Base-by-base conservation (phyloP, 2,888 invertebrate species). In the Oscheius myriophilus region DNA sequence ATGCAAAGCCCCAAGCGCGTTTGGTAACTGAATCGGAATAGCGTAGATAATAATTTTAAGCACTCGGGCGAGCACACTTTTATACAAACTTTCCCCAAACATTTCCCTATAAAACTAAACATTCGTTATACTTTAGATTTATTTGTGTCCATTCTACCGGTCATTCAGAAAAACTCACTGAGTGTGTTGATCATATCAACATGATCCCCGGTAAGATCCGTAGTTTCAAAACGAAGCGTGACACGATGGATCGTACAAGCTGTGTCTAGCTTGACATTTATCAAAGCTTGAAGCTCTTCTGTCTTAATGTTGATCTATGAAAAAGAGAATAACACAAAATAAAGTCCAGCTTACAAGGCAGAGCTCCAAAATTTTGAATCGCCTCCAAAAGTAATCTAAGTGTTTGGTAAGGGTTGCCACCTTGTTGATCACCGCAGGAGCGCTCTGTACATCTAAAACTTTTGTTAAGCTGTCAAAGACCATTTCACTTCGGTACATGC, bases 311-410 rank as follows among this genome's bases (percentile, higher is more conserved):
- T 41, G 1, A 12, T n/a, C 57, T 57, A 57, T 9, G 41, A 16
- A 3, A 16, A 14, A n/a, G 1, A 2, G 39, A 16, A 21, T 12
- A 55, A 25, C 3, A 26, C 14, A 33, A 3, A 14, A 14, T 12
- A 11, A 33, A 55, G 4, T n/a, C 11, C 7, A 16, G 7, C 57
- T 55, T 26, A 55, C 57, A 57, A 57, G 4, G 14, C n/a, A 21
- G n/a, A 57, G 42, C 14, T 57, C 41, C 23, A 41, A 39, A 14
- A 57, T 33, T 18, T 57, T 57, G 23, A n/a, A 39, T 21, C 41
- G 39, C 9, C 18, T 39, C 41, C 39, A 57, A 18, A 57, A 57
- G 42, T 21, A 57, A 6, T 33, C n/a, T 6, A 25, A 16, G 21
- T 57, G 57, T 7, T 41, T 25, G 16, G 39, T 12, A 7, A 57